Conservation (phyloP, 1,140 invertebrate genomes). For the Magallana gigas region DNA sequence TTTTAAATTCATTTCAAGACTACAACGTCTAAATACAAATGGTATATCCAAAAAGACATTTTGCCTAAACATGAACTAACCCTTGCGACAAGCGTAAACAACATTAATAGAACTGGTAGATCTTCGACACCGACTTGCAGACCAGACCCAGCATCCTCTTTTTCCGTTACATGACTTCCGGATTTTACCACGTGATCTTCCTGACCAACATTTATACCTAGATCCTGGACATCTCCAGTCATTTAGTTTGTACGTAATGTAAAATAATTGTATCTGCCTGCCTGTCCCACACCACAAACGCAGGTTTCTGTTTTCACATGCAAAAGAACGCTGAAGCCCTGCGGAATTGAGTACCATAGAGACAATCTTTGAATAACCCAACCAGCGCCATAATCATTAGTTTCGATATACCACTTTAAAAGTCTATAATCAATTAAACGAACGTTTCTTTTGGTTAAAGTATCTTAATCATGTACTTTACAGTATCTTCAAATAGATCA, state of each 20-base stretch:
- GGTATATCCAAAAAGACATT: too few relatives aligned
- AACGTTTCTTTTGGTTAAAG: too few relatives aligned
- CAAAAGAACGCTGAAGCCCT: neutral
- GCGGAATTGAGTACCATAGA: neutral
- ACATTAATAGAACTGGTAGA: neutral
- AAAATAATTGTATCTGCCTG: neutral
- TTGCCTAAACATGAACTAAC: neutral
- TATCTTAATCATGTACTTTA: too few relatives aligned
- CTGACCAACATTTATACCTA: neutral
- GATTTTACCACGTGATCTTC: neutral
- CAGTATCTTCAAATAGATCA: too few relatives aligned
- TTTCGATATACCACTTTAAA: too few relatives aligned
- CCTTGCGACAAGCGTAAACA: conserved; percentile 17
- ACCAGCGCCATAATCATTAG: too few relatives aligned
- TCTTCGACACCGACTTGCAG: neutral
- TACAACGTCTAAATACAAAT: too few relatives aligned
- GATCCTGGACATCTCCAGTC: neutral
- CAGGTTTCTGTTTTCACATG: neutral
- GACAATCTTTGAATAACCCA: neutral
- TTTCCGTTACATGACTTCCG: neutral
- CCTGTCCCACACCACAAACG: neutral
- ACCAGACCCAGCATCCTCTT: neutral
- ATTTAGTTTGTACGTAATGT: neutral
- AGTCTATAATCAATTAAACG: too few relatives aligned
- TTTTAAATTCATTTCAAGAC: too few relatives aligned